Evolutionary conservation across 2,113 vertebrate genomes (phyloP).

Genomic region (Orthonyx spaldingii): DNA sequence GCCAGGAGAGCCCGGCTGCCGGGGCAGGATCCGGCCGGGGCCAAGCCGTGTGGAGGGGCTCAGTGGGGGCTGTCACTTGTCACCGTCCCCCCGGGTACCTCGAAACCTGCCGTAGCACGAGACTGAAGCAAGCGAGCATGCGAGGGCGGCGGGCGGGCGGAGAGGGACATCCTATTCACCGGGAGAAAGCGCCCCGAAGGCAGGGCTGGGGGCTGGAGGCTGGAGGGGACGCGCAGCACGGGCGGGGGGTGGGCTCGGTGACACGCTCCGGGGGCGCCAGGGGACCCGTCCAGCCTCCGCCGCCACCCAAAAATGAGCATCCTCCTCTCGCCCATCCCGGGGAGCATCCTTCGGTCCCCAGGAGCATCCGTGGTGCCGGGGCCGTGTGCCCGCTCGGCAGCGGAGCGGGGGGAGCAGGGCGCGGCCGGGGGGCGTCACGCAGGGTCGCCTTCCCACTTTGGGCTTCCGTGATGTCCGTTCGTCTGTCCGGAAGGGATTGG

Average conservation of each 20-base stretch:
- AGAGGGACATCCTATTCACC: background rate
- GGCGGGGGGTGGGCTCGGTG: background rate
- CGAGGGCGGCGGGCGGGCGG: slow-evolving; percentile 3
- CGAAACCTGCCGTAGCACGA: slow-evolving; percentile 41
- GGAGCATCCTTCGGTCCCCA: background rate
- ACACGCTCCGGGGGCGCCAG: background rate
- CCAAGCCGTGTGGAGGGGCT: background rate
- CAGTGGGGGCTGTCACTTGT: background rate
- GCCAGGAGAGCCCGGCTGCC: background rate
- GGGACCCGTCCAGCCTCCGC: background rate
- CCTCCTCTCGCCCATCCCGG: background rate
- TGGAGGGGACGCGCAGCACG: background rate
- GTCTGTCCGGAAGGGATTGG: background rate
- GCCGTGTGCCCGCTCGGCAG: background rate
- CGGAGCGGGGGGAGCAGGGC: background rate
- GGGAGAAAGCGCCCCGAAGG: background rate
- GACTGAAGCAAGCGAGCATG: slow-evolving; percentile 69
- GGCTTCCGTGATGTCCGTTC: background rate
- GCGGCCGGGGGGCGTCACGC: background rate
- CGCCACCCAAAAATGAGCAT: background rate
- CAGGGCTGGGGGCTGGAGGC: background rate
- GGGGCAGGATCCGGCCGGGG: background rate
- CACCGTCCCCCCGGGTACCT: background rate
- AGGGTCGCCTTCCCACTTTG: background rate
- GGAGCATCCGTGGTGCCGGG: background rate